Base-by-base conservation (phyloP, 2,888 invertebrate genomes). In the Urechis unicinctus region DNA sequence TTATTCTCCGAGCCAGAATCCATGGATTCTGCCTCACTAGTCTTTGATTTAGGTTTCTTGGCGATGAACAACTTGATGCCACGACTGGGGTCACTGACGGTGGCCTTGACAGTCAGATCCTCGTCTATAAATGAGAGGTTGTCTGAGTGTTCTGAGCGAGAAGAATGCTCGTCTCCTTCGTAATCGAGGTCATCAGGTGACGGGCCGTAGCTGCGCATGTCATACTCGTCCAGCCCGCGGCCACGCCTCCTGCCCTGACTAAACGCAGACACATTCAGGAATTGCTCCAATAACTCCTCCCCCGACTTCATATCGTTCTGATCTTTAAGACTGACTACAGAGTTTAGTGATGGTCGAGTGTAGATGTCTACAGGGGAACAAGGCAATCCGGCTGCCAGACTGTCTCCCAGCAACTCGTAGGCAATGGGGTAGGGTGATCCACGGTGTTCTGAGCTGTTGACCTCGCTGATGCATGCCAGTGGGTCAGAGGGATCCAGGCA, bases 51-150 rank as follows among this genome's bases (percentile, higher is more conserved):
- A 3, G 55, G 52, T 29, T 31, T 29, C 25, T 60, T 60, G 26
- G 26, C 29, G 42, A 78, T 76, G 25, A 72, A 76, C 49, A 78
- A 61, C 60, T 78, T 78, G 49, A 78, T 75, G 13, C 78, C 78
- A 36, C 68, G 65, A 4, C 67, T 66, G 6, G 75, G 71, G 53
- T 74, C 70, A 56, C 66, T 69, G 21, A 74, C 66, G 0, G 70
- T 72, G 41, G 70, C 70, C 58, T 69, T 70, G 17, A 72, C 65
- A 22, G 65, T 60, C 4, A 70, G 56, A 48, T 68, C 65, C n/a
- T 54, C 57, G 31, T 61, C 64, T 24, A 57, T n/a, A 52, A 52
- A 59, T 1, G 54, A 50, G 9, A 51, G 29, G 30, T 55, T 53
- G 43, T 60, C 61, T 3, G 62, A 61, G 30, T 57, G 48, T 21